phyloP scores from a whole-genome alignment of 2,797 vertebrate species.

The Xiphophorus birchmanni region DNA sequence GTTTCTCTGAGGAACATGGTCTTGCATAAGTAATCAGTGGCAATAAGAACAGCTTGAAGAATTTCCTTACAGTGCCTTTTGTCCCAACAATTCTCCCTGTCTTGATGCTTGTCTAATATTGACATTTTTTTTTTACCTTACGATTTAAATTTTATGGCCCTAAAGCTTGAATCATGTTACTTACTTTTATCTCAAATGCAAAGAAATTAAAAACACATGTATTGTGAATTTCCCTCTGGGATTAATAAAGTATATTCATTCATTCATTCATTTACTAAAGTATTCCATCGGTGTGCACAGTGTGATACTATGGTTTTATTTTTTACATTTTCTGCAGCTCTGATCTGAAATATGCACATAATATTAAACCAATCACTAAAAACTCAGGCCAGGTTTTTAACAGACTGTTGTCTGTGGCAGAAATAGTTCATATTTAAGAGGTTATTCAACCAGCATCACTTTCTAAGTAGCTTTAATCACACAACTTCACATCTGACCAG shows the following conservation, averaged over 20 bases:
- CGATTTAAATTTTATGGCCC: background rate
- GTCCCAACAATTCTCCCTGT: background rate
- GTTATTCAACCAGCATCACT: background rate
- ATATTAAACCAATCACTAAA: too few relatives aligned
- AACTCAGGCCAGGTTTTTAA: background rate
- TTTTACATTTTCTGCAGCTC: background rate
- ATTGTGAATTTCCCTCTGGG: too few relatives aligned
- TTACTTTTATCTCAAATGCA: background rate
- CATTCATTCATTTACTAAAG: background rate
- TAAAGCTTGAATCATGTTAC: background rate
- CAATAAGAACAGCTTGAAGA: background rate
- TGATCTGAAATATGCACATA: background rate
- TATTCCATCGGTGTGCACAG: background rate
- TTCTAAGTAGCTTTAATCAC: background rate
- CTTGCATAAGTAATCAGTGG: background rate
- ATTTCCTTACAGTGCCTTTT: background rate
- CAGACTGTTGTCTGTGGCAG: background rate
- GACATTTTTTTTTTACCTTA: background rate
- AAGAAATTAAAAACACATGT: too few relatives aligned
- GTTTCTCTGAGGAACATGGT: background rate
- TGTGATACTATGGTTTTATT: background rate
- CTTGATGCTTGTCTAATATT: background rate
- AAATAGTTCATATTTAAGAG: background rate
- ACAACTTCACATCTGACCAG: background rate
- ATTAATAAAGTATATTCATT: too few relatives aligned